phyloP scores from a whole-genome alignment of 2,113 vertebrate genomes.

The Reinhardtius hippoglossoides region DNA sequence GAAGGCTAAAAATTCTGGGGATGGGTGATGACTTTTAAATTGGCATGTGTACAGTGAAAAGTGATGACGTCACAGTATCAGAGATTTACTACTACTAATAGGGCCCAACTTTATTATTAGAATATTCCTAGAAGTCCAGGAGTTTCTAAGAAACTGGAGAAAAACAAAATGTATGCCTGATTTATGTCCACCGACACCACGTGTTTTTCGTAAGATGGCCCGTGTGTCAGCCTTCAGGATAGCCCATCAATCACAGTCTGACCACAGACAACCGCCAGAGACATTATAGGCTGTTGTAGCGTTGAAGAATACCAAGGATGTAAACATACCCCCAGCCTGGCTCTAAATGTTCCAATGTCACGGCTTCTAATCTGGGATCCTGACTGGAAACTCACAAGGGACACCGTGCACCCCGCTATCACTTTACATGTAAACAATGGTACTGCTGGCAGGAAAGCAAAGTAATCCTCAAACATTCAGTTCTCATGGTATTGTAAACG shows the following conservation, averaged over 20 bases:
- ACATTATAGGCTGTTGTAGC: slow-evolving; percentile 54
- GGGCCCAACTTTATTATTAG: slow-evolving; percentile 7
- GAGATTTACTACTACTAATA: not conserved
- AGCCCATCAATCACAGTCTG: slow-evolving; percentile 53
- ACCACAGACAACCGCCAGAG: slow-evolving; percentile 49
- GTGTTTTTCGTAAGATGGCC: slow-evolving; percentile 38
- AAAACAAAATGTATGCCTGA: slow-evolving; percentile 10
- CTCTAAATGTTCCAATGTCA: slow-evolving; percentile 64
- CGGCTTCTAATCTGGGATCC: slow-evolving; percentile 76
- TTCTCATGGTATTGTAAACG: slow-evolving; percentile 28
- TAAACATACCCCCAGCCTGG: slow-evolving; percentile 64
- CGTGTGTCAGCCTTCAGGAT: slow-evolving; percentile 44
- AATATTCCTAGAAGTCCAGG: slow-evolving; percentile 13
- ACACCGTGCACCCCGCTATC: slow-evolving; percentile 58
- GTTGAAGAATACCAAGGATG: slow-evolving; percentile 58
- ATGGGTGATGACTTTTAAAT: not conserved
- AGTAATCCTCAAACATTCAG: slow-evolving; percentile 32
- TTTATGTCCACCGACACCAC: slow-evolving; percentile 26
- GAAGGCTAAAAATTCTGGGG: too few species aligned
- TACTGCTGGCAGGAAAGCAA: slow-evolving; percentile 39
- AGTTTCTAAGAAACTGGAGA: slow-evolving; percentile 25
- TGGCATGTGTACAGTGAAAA: too few species aligned
- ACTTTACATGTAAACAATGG: slow-evolving; percentile 75
- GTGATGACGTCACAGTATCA: too few species aligned
- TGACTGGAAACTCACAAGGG: slow-evolving; percentile 65